phyloP scores from a whole-genome alignment of 2,888 invertebrate species.

The Urechis unicinctus region DNA sequence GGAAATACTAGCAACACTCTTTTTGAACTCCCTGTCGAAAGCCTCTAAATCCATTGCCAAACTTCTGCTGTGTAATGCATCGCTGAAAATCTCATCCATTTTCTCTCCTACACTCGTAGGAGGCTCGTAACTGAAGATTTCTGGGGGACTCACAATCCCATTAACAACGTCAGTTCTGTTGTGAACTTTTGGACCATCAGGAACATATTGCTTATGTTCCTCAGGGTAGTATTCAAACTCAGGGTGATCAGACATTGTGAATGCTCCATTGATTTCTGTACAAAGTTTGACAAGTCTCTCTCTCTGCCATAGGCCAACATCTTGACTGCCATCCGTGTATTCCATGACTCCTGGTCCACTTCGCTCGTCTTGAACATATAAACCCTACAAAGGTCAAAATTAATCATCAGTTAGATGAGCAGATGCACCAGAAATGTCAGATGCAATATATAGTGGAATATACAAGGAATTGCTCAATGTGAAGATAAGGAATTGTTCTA shows the following conservation, averaged over 20 bases:
- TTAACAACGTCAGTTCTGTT: constrained; percentile 13
- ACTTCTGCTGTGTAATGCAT: constrained; percentile 35
- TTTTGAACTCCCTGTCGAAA: constrained; percentile 40
- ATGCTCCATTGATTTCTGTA: constrained; percentile 29
- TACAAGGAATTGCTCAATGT: too few species aligned
- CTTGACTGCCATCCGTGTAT: constrained; percentile 40
- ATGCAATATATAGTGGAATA: too few species aligned
- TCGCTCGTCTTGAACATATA: constrained; percentile 45
- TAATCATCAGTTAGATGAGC: not conserved
- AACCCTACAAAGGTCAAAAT: constrained; percentile 29
- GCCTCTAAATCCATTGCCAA: constrained; percentile 37
- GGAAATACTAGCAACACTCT: constrained; percentile 9
- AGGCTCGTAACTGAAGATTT: constrained; percentile 21
- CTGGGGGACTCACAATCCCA: constrained; percentile 21
- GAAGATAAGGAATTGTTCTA: too few species aligned
- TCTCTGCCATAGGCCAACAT: constrained; percentile 47
- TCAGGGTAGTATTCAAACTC: constrained; percentile 37
- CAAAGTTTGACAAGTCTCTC: constrained; percentile 42
- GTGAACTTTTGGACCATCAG: constrained; percentile 10
- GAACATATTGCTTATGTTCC: constrained; percentile 28
- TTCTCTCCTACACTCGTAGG: constrained; percentile 22
- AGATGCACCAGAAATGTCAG: not conserved
- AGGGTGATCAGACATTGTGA: constrained; percentile 36
- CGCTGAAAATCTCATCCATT: constrained; percentile 31
- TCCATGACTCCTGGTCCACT: constrained; percentile 46